These are phyloP conservation scores for Oligia strigilis DNA, from an alignment of 2,888 invertebrate genomes.

Conservation along the genomic window DNA sequence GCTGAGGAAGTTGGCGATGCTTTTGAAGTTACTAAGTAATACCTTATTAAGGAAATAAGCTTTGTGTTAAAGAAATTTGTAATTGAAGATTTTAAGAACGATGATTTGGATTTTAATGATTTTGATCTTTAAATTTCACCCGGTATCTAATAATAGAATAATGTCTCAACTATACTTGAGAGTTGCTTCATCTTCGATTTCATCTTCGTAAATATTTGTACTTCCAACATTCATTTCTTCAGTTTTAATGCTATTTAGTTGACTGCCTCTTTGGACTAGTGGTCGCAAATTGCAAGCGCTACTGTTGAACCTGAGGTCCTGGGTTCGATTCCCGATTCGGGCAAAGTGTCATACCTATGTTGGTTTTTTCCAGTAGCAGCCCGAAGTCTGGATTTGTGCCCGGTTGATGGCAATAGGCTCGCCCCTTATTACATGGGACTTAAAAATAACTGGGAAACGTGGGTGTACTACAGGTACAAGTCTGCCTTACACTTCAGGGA, in stretches of 20 bases:
- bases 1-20: neutral
- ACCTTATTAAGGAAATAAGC: neutral
- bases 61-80: neutral
- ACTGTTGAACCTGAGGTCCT: neutral
- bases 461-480: neutral
- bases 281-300: neutral
- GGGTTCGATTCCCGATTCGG: neutral
- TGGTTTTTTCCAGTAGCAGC: neutral
- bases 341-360: neutral
- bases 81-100: neutral
- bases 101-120: neutral
- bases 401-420: too few relatives aligned
- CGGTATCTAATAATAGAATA: neutral
- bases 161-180: neutral
- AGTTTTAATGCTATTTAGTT: neutral
- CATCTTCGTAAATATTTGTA: neutral
- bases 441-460: neutral
- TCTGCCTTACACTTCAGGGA: neutral
- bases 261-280: neutral
- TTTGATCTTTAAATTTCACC: neutral
- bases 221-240: neutral
- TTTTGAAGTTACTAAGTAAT: conserved; percentile 13
- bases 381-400: neutral
- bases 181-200: neutral
- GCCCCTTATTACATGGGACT: too few relatives aligned